Conservation (phyloP, 2,113 vertebrate species). For the Piprites chloris region DNA sequence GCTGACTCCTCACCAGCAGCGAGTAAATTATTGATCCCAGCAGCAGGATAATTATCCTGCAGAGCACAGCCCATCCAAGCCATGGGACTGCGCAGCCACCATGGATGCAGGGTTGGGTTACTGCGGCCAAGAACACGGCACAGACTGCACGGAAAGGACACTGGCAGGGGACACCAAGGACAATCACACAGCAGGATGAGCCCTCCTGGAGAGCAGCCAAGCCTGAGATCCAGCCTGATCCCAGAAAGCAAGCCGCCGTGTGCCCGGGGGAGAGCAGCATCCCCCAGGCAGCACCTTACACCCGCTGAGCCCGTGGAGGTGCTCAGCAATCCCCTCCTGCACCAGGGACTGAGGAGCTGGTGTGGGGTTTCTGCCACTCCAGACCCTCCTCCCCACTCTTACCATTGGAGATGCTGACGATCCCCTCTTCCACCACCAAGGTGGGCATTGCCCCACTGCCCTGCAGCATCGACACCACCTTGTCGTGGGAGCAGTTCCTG, state of each 20-base stretch:
- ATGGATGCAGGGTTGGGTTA: background rate
- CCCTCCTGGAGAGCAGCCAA: background rate
- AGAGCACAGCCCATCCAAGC: background rate
- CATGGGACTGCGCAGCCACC: background rate
- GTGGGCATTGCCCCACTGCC: constrained; percentile 96
- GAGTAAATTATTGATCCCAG: background rate
- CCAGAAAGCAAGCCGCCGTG: background rate
- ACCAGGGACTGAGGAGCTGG: accelerated
- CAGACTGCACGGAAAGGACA: background rate
- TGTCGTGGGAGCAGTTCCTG: constrained; percentile 98
- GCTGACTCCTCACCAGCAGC: background rate
- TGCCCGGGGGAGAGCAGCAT: background rate
- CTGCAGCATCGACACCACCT: constrained; percentile 99
- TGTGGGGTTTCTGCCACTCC: accelerated
- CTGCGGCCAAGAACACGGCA: background rate
- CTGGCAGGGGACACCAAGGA: background rate
- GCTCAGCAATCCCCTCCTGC: background rate
- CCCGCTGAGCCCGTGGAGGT: accelerated
- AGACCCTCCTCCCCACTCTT: background rate
- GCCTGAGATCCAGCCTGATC: background rate
- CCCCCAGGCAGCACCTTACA: background rate
- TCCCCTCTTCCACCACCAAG: constrained; percentile 93
- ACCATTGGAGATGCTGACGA: constrained; percentile 79
- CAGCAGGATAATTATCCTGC: background rate
- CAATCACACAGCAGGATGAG: background rate